Evolutionary conservation across 2,888 invertebrate genomes (phyloP).

Genomic region (Ethmia dodecea): DNA sequence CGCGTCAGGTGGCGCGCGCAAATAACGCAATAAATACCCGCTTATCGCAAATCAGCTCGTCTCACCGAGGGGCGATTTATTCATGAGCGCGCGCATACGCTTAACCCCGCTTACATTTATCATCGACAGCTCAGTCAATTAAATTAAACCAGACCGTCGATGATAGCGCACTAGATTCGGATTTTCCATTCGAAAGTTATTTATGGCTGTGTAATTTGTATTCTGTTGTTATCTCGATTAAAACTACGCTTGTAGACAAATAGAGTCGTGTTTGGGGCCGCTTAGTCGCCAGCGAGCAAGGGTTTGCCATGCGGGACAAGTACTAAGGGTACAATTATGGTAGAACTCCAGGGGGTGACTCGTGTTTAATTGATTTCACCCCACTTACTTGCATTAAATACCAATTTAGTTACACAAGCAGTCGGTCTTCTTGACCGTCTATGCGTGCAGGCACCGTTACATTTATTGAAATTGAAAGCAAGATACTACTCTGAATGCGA

Average conservation of each 20-base stretch:
- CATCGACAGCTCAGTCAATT: conserved; percentile 72
- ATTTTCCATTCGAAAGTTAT: conserved; percentile 54
- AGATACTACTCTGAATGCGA: no score
- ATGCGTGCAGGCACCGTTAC: no score
- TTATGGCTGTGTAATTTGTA: conserved; percentile 60
- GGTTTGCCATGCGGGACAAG: no score
- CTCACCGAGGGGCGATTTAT: conserved; percentile 68
- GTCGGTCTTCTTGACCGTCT: no score
- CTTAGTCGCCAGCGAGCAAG: no score
- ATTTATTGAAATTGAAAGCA: no score
- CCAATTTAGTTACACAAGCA: no score
- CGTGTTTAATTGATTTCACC: no score
- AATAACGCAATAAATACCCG: conserved; percentile 72
- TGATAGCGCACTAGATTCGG: conserved; percentile 62
- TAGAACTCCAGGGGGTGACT: no score
- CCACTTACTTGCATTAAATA: no score
- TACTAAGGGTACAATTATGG: no score
- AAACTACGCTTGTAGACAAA: conserved; percentile 39
- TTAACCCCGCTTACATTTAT: conserved; percentile 70
- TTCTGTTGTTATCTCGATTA: conserved; percentile 31
- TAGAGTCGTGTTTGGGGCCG: conserved; percentile 29
- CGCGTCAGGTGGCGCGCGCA: conserved; percentile 56
- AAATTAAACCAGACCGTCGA: conserved; percentile 68
- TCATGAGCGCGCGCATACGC: conserved; percentile 64
- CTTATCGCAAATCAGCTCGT: conserved; percentile 75